Base-by-base conservation (phyloP, 2,797 vertebrate species). In the Macrochelys suwanniensis region DNA sequence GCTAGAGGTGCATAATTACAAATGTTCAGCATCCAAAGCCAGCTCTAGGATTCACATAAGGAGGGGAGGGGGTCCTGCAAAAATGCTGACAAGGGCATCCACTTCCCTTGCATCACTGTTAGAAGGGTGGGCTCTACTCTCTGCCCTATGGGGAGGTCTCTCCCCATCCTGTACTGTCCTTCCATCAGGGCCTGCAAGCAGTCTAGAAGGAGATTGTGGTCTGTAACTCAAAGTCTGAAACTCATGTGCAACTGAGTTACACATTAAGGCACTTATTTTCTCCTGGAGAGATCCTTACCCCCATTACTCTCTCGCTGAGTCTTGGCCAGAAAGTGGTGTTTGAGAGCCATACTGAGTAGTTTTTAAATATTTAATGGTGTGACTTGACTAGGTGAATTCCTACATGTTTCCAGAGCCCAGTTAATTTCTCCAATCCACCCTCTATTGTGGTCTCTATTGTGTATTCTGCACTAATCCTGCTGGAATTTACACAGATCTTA, bases 1-100 rank as follows among this genome's bases (percentile, higher is more conserved):
- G 57, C 59, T 81, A 23, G 65, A 96, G 93, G 93, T 81, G 95
- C 96, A 94, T 5, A 79, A 77, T 92, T 96, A 97, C 77, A 90
- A 93, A 92, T 45, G 13, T 76, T 54, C 6, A 50, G 1, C 92
- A 89, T 79, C 84, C 90, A 91, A 81, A 86, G 89, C 87, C 85
- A 82, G 84, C 90, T 85, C 76, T 86, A 83, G 82, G 50, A 93
- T 97, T 94, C 21, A 23, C 19, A 23, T 12, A 57, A 23, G 3
- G 13, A 31, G 15, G 28, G 15, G 31, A 8, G 31, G 6, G 28
- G 28, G 3, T 68, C 33, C 33, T n/a, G 33, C 33, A 6, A 71
- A 68, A 71, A 71, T 23, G 21, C 37, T 71, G 17, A 37, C 68
- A 42, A 42, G n/a, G 37, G 68, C 68, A 71, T 21, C 81, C 42